These are phyloP conservation scores for Brienomyrus longianalis DNA, from an alignment of 2,113 vertebrate species.

Conservation along the genomic window DNA sequence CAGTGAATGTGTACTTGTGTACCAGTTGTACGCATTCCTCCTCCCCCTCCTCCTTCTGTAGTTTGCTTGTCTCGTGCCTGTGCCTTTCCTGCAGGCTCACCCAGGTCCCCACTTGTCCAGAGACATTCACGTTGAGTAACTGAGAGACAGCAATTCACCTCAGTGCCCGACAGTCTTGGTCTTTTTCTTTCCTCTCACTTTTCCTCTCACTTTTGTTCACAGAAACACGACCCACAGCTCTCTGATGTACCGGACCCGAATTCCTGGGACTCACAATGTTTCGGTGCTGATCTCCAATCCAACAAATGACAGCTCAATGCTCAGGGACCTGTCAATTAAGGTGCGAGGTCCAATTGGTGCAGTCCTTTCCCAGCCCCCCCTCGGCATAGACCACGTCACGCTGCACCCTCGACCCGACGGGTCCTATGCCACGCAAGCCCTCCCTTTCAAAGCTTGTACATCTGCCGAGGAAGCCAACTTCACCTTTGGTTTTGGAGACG, in stretches of 20 bases:
- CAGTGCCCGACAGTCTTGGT: not conserved
- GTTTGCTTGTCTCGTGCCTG: not conserved
- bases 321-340: not conserved
- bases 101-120: not conserved
- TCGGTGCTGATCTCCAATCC: not conserved
- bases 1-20: not conserved
- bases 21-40: not conserved
- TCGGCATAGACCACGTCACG: not conserved
- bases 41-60: no score
- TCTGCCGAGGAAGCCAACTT: conserved; percentile 21
- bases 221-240: conserved; percentile 24
- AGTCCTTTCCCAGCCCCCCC: not conserved
- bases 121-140: not conserved
- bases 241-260: not conserved
- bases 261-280: not conserved
- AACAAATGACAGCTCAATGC: not conserved
- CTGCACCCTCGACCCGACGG: not conserved
- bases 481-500: conserved; percentile 39
- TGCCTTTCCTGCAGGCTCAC: not conserved
- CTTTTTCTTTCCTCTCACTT: not conserved
- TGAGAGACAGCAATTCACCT: not conserved
- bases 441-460: conserved; percentile 26
- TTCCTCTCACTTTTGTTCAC: not conserved
- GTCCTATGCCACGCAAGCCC: not conserved
- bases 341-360: not conserved